Base-by-base conservation (phyloP, 2,797 vertebrate species). In the Spinus olivaceus region DNA sequence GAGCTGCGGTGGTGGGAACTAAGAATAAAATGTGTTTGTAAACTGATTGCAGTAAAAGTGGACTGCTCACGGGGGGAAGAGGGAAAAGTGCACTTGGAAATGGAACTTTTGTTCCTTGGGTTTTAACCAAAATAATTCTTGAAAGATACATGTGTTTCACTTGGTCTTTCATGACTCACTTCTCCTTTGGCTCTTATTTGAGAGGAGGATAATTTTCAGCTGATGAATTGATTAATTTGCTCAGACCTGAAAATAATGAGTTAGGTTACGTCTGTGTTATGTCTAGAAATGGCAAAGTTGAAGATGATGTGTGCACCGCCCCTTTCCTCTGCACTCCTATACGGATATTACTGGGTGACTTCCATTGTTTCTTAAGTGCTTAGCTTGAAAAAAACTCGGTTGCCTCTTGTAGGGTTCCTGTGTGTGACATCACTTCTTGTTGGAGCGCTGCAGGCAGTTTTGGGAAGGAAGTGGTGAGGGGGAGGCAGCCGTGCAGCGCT, bases 401-500 rank as follows among this genome's bases (percentile, higher is more conserved):
- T 92, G 82, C 87, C 83, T 93, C 76, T 95, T 27, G 41, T 30
- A 71, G 57, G 49, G 86, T 90, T 93, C 77, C 95, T 86, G 73
- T 86, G 81, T 30, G 67, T 93, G 93, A 96, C 90, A 86, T 96
- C 94, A 96, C 92, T 96, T 95, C 92, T 95, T 57, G 84, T 95
- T 91, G 70, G 59, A 42, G 72, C 0, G 17, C 54, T 77, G 80
- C 57, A 70, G 90, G 57, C 87, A 54, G 87, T 72, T 25, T 35
- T 7, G 89, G 79, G 80, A 91, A 97, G 97, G 97, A 97, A 97
- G 88, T n/a, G 64, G 89, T 17, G 84, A 83, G 72, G 84, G 86
- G 85, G 64, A 82, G 93, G 88, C 87, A 56, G 92, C 59, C 6
- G 10, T 8, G 59, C 78, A 4, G 25, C 2, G 50, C 90, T 54